Percentiles rank a stretch among this genome's conserved stretches.
These are phyloP conservation scores for Bucco capensis DNA, from an alignment of 2,113 vertebrate genomes.

Conservation along the genomic window DNA sequence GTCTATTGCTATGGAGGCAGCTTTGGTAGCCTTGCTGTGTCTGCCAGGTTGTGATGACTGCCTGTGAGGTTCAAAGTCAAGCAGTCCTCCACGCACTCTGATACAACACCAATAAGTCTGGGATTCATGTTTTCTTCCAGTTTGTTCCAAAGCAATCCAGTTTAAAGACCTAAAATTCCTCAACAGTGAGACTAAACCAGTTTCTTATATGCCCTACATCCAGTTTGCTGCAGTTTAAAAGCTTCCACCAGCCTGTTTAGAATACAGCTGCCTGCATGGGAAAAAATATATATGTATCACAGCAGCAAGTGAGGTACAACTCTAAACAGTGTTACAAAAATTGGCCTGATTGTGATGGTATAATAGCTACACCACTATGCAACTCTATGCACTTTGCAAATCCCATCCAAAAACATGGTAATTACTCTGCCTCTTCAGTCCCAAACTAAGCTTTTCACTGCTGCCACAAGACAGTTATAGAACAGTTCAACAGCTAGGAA, in stretches of 20 bases:
- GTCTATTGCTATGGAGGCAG: neutral
- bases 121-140: neutral
- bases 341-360: neutral
- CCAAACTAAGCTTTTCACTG: neutral
- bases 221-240: neutral
- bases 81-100: neutral
- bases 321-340: neutral
- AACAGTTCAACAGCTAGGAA: neutral
- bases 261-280: neutral
- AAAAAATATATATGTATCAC: neutral
- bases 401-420: neutral
- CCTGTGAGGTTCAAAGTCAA: neutral
- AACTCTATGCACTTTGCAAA: neutral
- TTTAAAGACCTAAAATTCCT: neutral
- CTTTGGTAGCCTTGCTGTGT: neutral
- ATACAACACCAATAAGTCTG: neutral
- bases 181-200: neutral
- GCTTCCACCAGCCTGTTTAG: neutral
- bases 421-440: neutral
- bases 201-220: neutral
- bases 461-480: neutral
- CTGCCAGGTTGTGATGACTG: neutral
- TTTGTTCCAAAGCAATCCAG: neutral
- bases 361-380: accelerated
- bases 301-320: neutral